Conservation (phyloP, 2,797 vertebrate species). For the Urophycis tenuis region DNA sequence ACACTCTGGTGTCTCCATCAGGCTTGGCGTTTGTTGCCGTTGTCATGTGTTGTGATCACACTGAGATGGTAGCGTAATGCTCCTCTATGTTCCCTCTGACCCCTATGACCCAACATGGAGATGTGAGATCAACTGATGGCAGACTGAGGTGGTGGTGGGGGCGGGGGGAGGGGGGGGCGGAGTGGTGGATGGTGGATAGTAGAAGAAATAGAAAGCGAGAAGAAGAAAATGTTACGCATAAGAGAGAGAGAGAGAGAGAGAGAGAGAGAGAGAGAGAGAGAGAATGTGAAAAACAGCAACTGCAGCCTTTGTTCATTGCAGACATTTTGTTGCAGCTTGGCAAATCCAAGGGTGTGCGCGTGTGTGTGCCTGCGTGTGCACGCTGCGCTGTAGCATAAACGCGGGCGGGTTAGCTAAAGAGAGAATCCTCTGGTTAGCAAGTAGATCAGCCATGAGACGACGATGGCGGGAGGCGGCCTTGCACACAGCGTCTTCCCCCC, state of each 20-base stretch:
- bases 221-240: slow-evolving; percentile 46
- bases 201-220: slow-evolving; percentile 24
- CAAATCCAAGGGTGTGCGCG: slow-evolving; percentile 33
- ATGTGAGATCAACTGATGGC: slow-evolving; percentile 57
- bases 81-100: slow-evolving; percentile 9
- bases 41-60: too few relatives aligned
- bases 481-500: too few relatives aligned
- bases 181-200: slow-evolving; percentile 56
- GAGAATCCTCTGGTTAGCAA: not conserved
- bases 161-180: slow-evolving; percentile 41
- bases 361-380: slow-evolving; percentile 21
- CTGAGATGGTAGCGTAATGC: not conserved
- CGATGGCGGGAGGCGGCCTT: not conserved
- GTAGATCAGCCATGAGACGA: not conserved
- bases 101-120: slow-evolving; percentile 50
- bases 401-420: not conserved
- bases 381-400: not conserved
- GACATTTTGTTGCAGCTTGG: slow-evolving; percentile 66
- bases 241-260: slow-evolving; percentile 39
- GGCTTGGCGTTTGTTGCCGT: not conserved
- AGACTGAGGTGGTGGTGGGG: slow-evolving; percentile 39
- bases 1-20: not conserved
- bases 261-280: slow-evolving; percentile 34
- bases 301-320: slow-evolving; percentile 76
- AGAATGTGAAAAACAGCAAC: slow-evolving; percentile 36